These are phyloP conservation scores for Ephydatia muelleri DNA, from an alignment of 37 sponge, comb jelly and placozoan genomes.

Conservation along the genomic window DNA sequence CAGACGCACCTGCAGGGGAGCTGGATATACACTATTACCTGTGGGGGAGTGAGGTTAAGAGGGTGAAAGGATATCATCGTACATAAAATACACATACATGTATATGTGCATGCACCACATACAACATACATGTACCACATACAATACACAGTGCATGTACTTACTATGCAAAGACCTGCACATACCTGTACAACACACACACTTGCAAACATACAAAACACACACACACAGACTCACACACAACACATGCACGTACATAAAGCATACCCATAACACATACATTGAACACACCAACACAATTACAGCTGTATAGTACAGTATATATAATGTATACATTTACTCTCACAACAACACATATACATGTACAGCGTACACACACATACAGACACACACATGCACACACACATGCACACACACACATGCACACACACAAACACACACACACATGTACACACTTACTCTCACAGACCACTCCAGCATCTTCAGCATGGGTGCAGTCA, in stretches of 20 bases:
- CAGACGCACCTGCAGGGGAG: conserved; percentile 12
- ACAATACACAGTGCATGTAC: no score
- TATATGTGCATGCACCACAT: not conserved
- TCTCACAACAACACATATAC: not conserved
- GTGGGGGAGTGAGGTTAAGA: not conserved
- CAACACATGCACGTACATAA: not conserved
- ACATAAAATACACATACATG: not conserved
- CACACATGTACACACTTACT: conserved; percentile 24
- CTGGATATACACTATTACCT: not conserved
- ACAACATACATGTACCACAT: no score
- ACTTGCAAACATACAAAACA: no score
- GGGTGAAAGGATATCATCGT: no score
- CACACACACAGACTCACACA: not conserved
- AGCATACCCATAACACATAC: no score
- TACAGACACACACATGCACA: conserved; percentile 13
- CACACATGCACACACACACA: conserved; percentile 13
- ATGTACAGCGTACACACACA: conserved; percentile 6
- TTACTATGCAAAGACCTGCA: no score
- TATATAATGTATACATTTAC: not conserved
- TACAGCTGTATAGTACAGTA: not conserved
- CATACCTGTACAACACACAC: no score
- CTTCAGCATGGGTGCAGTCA: conserved; percentile 61
- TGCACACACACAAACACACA: not conserved
- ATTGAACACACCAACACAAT: not conserved
- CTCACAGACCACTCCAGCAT: conserved; percentile 80